Base-by-base conservation (phyloP, 2,797 vertebrate genomes). In the Gobio occitaniae region DNA sequence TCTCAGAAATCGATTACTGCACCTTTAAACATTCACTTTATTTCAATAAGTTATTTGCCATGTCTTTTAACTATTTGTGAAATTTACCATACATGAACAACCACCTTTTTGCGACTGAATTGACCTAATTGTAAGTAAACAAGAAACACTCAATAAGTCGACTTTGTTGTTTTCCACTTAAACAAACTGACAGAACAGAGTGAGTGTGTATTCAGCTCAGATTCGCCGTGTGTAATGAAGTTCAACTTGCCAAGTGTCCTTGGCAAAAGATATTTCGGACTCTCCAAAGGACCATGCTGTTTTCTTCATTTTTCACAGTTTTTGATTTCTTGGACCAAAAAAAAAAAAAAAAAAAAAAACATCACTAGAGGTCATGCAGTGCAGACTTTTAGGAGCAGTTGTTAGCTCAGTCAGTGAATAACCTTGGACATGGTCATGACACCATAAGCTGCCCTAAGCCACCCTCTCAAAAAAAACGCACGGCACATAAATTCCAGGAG, bases 381-480 rank as follows among this genome's bases (percentile, higher is more conserved):
- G 69, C 32, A 84, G 59, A 80, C 56, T 77, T 41, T 77, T 61
- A 19, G 17, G 38, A 69, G 82, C 36, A 41, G 32, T 59, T 15
- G 15, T 83, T 75, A 83, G 52, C 52, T 77, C 54, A 65, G 75
- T 83, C 65, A 72, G 47, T 52, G 15, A 82, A 65, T 36, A 36
- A 61, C 80, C 44, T 66, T 84, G 72, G 41, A 84, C 19, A 75
- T 86, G 54, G 47, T n/a, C 63, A 38, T 79, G 41, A 86, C 78
- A 79, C 75, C n/a, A 16, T 84, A 84, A 87, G 41, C 74, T 36
- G 19, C 29, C 47, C 19, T 80, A 78, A 82, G 47, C 80, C 41
- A 1, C 44, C 54, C 44, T 17, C 54, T 72, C 41, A 71, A 83
- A 80, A 63, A 63, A 84, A 75, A 3, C 61, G 10, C 38, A 44